Percentiles rank a stretch among this genome's conserved stretches.
These are phyloP conservation scores for Lepus americanus DNA, from an alignment of 2,113 vertebrate genomes.

Conservation along the genomic window DNA sequence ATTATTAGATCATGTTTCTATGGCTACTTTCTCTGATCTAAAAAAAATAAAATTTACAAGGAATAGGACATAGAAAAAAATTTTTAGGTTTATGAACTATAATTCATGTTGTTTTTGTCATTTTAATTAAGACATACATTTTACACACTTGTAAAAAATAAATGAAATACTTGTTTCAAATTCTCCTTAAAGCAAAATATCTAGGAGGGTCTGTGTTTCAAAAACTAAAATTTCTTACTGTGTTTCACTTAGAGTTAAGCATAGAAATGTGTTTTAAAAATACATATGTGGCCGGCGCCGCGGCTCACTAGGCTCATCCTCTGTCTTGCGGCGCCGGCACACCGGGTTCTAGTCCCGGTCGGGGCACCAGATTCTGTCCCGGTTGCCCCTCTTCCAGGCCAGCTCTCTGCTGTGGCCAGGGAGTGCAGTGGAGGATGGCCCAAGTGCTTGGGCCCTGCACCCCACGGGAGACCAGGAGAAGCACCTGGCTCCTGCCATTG, in stretches of 20 bases:
- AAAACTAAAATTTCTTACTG: not conserved
- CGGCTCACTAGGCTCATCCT: too few species aligned
- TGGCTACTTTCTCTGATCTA: not conserved
- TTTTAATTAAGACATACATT: not conserved
- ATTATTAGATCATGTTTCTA: not conserved
- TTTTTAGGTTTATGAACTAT: not conserved
- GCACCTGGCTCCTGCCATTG: too few species aligned
- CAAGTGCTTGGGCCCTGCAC: too few species aligned
- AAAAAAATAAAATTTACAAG: not conserved
- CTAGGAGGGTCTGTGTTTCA: not conserved
- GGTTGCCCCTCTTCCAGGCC: too few species aligned
- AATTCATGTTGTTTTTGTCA: not conserved
- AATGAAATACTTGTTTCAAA: not conserved
- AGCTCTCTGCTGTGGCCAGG: too few species aligned
- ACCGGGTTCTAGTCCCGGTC: too few species aligned
- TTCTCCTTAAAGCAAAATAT: constrained; percentile 2
- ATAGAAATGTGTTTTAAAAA: constrained; percentile 56
- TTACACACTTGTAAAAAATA: not conserved
- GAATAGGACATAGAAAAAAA: not conserved
- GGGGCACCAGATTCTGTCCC: too few species aligned
- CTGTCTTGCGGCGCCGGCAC: too few species aligned
- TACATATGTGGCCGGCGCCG: not conserved
- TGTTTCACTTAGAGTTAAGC: not conserved
- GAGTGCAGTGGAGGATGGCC: too few species aligned
- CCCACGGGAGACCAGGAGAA: too few species aligned